Base-by-base conservation (phyloP, 2,113 vertebrate genomes). In the Otolemur garnettii region DNA sequence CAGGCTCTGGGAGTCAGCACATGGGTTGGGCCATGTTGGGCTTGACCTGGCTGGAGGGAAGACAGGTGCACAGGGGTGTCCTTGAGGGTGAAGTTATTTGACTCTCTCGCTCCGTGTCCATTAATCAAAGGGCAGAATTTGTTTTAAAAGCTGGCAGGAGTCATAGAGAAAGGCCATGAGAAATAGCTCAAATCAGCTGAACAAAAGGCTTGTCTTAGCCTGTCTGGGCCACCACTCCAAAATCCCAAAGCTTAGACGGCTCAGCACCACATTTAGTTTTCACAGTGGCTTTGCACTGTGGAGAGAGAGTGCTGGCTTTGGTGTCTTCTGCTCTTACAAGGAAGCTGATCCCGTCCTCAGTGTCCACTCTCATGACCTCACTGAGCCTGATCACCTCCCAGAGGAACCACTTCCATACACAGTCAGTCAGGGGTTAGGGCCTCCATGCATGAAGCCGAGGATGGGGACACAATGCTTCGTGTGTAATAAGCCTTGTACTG, bases 391-490 rank as follows among this genome's bases (percentile, higher is more conserved):
- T 50, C 24, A 80, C 18, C 24, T 28, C 18, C 68, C 35, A 18
- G 9, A 19, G 75, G 62, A 71, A 1, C 28, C 12, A 30, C 4
- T 19, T 60, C 77, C 72, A 69, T 66, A 68, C 9, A 14, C 22
- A 1, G 2, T 17, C 9, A 24, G 53, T 13, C 1, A 2, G 38
- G 24, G 38, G 6, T 12, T 5, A 3, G 69, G 28, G 19, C 38
- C 30, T 30, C n/a, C 45, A 5, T 7, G 26, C 0, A 21, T 4
- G 22, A 45, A 15, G 26, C 0, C 5, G 1, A 2, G 53, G n/a
- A 13, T 1, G 2, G 64, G 6, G 21, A 4, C 53, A 60, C 15
- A 66, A 13, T 18, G 45, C 26, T 15, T 1, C 5, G 4, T 11
- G 24, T 4, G 4, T 2, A 6, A 26, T 15, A 26, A 79, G 57